phyloP scores from a whole-genome alignment of 1,140 invertebrate species.

The Scaptomyza hsui region DNA sequence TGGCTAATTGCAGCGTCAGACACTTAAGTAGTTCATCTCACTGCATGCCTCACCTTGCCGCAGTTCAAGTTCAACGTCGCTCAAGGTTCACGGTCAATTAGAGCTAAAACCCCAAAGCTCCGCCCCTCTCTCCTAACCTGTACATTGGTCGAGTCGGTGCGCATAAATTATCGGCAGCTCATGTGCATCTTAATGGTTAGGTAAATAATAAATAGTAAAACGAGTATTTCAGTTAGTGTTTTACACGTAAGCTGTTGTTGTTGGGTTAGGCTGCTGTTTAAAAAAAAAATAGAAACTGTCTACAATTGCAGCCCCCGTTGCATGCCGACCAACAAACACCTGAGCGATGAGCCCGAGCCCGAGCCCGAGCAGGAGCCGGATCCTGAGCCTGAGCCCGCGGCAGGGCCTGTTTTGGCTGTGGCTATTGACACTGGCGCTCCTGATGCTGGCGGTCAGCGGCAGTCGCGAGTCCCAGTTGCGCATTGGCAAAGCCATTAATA shows the following conservation, averaged over 20 bases:
- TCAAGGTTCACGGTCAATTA: slow-evolving; percentile 75
- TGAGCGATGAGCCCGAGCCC: slow-evolving; percentile 70
- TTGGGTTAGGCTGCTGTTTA: slow-evolving; percentile 12
- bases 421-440: slow-evolving; percentile 66
- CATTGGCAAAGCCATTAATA: slow-evolving; percentile 89
- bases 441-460: slow-evolving; percentile 60
- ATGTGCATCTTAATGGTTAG: slow-evolving; percentile 35
- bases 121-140: not conserved
- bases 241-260: slow-evolving; percentile 22
- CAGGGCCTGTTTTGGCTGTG: slow-evolving; percentile 65
- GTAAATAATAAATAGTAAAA: slow-evolving; percentile 40
- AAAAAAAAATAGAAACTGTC: not conserved
- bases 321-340: slow-evolving; percentile 51
- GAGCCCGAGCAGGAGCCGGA: slow-evolving; percentile 41
- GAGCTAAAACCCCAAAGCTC: slow-evolving; percentile 27
- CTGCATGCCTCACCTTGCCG: slow-evolving; percentile 30
- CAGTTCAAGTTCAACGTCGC: slow-evolving; percentile 71
- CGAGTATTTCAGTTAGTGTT: slow-evolving; percentile 17
- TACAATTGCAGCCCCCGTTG: slow-evolving; percentile 45
- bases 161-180: slow-evolving; percentile 52
- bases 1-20: slow-evolving; percentile 62
- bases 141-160: slow-evolving; percentile 8
- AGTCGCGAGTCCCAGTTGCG: slow-evolving; percentile 86
- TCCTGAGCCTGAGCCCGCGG: slow-evolving; percentile 50
- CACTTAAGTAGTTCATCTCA: slow-evolving; percentile 45